A percentile compares a stretch with the other conserved stretches of the same genome.
These are phyloP conservation scores for Naja naja DNA, from an alignment of 2,113 vertebrate species.

Conservation along the genomic window DNA sequence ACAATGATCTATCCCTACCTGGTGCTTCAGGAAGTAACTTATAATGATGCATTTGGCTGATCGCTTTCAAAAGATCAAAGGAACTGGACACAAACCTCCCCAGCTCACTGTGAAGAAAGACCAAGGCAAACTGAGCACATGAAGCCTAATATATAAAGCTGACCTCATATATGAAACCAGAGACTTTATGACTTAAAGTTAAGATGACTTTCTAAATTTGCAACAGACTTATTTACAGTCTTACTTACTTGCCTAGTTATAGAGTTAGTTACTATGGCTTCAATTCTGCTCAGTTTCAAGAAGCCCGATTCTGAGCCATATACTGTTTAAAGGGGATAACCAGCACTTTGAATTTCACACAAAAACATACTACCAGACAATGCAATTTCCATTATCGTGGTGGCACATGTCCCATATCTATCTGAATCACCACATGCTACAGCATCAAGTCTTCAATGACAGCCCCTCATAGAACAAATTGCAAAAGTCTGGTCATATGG, in stretches of 20 bases:
- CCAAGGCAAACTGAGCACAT: neutral
- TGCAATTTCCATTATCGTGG: neutral
- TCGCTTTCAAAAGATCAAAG: neutral
- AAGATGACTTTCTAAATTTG: neutral
- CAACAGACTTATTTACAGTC: neutral
- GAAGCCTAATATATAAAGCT: neutral
- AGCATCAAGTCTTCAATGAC: neutral
- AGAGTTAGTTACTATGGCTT: neutral
- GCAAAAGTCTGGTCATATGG: neutral
- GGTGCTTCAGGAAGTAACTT: neutral
- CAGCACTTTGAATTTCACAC: neutral
- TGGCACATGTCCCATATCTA: neutral
- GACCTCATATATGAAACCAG: neutral
- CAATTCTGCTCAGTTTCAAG: neutral
- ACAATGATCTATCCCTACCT: neutral
- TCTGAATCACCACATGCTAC: neutral
- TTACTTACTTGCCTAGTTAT: neutral
- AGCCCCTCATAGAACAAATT: neutral
- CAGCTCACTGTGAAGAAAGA: neutral
- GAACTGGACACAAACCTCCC: neutral
- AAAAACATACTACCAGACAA: neutral
- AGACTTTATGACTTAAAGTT: neutral
- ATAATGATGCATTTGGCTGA: neutral
- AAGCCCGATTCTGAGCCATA: neutral
- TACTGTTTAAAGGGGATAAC: neutral